Percentiles rank a stretch among this genome's conserved stretches.
These are phyloP conservation scores for Cryptus viduatorius DNA, from an alignment of 2,888 invertebrate genomes.

Conservation along the genomic window DNA sequence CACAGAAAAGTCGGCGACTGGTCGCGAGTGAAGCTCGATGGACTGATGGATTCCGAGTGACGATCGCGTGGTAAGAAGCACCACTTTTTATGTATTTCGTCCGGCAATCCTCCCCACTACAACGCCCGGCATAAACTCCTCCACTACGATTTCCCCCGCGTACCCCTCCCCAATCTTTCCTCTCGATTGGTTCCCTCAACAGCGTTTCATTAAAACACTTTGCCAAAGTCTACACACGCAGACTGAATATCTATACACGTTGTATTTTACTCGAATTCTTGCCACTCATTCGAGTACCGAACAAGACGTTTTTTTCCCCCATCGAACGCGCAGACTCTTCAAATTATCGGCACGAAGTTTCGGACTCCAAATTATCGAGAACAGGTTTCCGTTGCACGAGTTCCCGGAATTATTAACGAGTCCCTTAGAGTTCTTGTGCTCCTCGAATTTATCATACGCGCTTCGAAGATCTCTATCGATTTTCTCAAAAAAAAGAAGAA, in stretches of 20 bases:
- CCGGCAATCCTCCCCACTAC: conserved; percentile 58
- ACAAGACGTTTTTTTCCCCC: neutral
- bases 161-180: neutral
- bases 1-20: conserved; percentile 24
- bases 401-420: conserved; percentile 34
- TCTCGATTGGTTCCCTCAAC: conserved; percentile 19
- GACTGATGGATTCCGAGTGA: conserved; percentile 66
- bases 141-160: neutral
- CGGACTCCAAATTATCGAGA: conserved; percentile 50
- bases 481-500: neutral
- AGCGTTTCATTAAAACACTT: conserved; percentile 33
- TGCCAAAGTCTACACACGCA: neutral
- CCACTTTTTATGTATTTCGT: conserved; percentile 74
- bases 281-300: neutral
- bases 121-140: conserved; percentile 8
- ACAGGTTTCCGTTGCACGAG: conserved; percentile 39
- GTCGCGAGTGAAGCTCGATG: conserved; percentile 44
- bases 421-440: neutral
- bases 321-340: neutral
- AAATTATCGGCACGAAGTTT: conserved; percentile 4
- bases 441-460: neutral
- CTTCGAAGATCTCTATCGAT: neutral
- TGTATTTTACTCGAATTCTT: neutral
- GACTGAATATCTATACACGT: neutral
- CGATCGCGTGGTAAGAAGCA: conserved; percentile 70